Evolutionary conservation across 2,113 vertebrate species (phyloP).

Genomic region (Globicephala melas): DNA sequence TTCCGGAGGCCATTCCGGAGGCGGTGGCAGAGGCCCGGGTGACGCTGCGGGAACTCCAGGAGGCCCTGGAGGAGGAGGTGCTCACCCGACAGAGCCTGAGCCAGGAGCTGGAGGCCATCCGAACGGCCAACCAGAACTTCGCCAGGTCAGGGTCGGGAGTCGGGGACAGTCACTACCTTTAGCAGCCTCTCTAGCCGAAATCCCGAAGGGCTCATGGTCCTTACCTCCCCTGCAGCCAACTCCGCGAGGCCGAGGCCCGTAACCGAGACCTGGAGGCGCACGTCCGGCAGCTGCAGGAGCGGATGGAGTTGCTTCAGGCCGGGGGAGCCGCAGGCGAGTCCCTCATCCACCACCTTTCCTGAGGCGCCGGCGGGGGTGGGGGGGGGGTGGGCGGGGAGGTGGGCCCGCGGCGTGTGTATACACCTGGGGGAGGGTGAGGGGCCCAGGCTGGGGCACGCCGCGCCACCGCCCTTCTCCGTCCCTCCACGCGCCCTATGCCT

Average conservation of each 20-base stretch:
- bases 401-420: background rate
- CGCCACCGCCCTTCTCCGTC: slow-evolving; percentile 27
- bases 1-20: background rate
- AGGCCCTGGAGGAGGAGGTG: slow-evolving; percentile 73
- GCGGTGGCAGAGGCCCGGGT: background rate
- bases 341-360: background rate
- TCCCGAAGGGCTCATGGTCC: background rate
- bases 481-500: slow-evolving; percentile 59
- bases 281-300: slow-evolving; percentile 70
- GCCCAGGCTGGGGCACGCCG: slow-evolving; percentile 58
- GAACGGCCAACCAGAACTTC: slow-evolving; percentile 71
- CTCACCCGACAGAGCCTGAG: slow-evolving; percentile 68
- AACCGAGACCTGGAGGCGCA: slow-evolving; percentile 77
- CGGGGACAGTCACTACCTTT: background rate
- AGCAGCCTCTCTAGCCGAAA: background rate
- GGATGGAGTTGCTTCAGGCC: slow-evolving; percentile 60
- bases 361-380: background rate
- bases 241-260: slow-evolving; percentile 70
- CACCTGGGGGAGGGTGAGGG: slow-evolving; percentile 34
- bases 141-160: slow-evolving; percentile 65
- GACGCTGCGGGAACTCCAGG: slow-evolving; percentile 70
- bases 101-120: slow-evolving; percentile 72
- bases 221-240: slow-evolving; percentile 58
- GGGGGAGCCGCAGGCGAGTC: slow-evolving; percentile 33
- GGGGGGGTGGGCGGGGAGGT: background rate